These are phyloP conservation scores for Nerophis ophidion DNA, from an alignment of 2,113 vertebrate species.

Conservation along the genomic window DNA sequence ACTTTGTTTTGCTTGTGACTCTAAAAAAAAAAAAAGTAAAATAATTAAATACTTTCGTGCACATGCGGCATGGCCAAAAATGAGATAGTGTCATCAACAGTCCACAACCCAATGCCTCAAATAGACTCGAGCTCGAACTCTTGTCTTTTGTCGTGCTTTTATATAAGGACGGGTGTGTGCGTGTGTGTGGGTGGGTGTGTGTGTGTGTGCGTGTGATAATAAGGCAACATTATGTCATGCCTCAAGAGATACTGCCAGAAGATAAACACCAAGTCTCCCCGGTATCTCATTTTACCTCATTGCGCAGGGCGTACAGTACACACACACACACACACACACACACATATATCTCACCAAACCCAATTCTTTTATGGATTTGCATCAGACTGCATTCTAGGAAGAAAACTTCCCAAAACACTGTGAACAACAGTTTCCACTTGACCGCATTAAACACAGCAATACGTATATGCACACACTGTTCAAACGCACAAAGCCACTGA, in stretches of 20 bases:
- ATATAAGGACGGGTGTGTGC: background rate
- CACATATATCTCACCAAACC: conserved; percentile 22
- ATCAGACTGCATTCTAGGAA: conserved; percentile 4
- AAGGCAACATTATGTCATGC: conserved; percentile 59
- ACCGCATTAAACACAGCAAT: background rate
- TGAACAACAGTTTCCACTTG: conserved; percentile 1
- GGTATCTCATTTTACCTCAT: conserved; percentile 59
- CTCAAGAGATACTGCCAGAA: conserved; percentile 57
- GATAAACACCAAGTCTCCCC: conserved; percentile 64
- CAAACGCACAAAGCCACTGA: conserved; percentile 1
- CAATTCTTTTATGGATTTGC: conserved; percentile 15
- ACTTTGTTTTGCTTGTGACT: no score
- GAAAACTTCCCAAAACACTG: conserved; percentile 6
- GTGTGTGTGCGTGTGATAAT: conserved; percentile 33
- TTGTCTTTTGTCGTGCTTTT: no score
- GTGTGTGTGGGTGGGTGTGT: conserved; percentile 1
- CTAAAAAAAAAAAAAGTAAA: no score
- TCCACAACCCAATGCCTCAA: no score
- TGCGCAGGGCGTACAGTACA: conserved; percentile 21
- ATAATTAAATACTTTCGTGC: no score
- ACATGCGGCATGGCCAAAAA: no score
- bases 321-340: conserved; percentile 5
- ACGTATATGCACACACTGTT: background rate
- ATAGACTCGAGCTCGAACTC: no score
- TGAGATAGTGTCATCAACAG: no score